These are phyloP conservation scores for Microcebus lehilahytsara DNA, from an alignment of 2,113 vertebrate species.

Conservation along the genomic window DNA sequence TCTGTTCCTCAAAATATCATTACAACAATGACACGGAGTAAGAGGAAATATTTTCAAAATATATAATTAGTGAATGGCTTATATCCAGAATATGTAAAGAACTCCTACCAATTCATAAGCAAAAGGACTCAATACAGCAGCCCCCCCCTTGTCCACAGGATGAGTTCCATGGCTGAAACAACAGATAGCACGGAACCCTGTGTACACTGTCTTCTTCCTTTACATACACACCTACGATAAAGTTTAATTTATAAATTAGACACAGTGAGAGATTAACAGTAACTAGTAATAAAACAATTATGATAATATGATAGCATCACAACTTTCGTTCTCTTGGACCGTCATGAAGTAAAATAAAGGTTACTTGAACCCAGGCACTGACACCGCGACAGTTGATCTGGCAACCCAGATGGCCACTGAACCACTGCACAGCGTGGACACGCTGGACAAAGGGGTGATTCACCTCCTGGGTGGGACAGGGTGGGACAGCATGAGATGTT, in stretches of 20 bases:
- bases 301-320: background rate
- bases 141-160: no score
- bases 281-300: background rate
- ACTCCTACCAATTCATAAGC: background rate
- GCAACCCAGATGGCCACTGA: background rate
- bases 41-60: slow-evolving; percentile 4
- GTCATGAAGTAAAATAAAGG: background rate
- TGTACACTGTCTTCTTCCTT: background rate
- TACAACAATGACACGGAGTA: background rate
- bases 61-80: background rate
- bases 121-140: background rate
- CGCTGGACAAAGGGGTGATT: background rate
- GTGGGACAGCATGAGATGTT: background rate
- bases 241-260: background rate
- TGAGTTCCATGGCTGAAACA: background rate
- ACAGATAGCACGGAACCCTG: background rate
- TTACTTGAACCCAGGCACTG: background rate
- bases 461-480: background rate
- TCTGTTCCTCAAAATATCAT: background rate
- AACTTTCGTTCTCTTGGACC: background rate
- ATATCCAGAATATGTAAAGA: background rate
- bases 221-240: background rate
- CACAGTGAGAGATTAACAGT: background rate
- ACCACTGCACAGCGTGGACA: background rate
- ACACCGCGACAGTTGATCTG: background rate